Evolutionary conservation across 1,140 invertebrate species (phyloP).

Genomic region (Drosophila ambigua): DNA sequence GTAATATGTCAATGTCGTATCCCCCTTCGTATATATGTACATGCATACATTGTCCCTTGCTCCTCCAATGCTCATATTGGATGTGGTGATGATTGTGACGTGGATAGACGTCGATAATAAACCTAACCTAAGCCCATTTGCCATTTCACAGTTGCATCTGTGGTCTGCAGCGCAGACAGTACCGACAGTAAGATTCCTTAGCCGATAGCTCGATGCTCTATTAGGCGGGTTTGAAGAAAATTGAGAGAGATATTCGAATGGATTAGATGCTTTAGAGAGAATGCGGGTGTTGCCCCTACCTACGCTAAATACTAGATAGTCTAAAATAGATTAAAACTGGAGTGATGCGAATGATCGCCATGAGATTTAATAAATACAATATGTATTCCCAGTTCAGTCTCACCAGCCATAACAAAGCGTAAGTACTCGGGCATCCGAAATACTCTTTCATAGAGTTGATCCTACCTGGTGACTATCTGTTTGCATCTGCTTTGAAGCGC

Average conservation of each 20-base stretch:
- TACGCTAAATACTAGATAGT: no score
- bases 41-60: background rate
- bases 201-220: conserved; percentile 1
- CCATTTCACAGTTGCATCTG: conserved; percentile 45
- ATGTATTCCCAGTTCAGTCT: background rate
- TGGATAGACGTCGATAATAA: conserved; percentile 30
- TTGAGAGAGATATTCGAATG: no score
- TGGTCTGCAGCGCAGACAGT: conserved; percentile 21
- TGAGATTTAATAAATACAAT: background rate
- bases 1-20: conserved; percentile 76
- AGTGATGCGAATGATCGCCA: no score
- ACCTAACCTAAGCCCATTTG: conserved; percentile 44
- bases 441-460: conserved; percentile 36
- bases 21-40: conserved; percentile 20
- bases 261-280: no score
- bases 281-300: no score
- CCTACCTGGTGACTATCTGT: conserved; percentile 34
- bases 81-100: conserved; percentile 19
- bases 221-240: background rate
- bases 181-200: conserved; percentile 9
- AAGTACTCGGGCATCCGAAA: background rate
- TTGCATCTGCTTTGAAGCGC: conserved; percentile 77
- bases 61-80: conserved; percentile 14
- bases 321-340: no score
- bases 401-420: background rate